Evolutionary conservation across 2,113 vertebrate species (phyloP).

Genomic region (Pelecanoides urinatrix): DNA sequence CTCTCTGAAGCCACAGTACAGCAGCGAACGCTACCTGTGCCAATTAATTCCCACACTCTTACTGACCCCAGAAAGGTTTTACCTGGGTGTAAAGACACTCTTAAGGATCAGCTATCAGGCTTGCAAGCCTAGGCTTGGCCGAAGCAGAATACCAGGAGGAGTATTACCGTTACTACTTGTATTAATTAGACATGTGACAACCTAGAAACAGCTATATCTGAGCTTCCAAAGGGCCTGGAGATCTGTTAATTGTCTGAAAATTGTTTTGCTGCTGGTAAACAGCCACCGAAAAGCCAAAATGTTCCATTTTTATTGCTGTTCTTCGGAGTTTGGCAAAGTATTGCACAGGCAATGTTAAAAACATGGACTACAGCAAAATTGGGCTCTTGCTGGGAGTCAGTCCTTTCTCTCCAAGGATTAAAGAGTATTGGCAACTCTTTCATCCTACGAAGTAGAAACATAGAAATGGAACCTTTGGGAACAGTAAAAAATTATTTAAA

Average conservation of each 20-base stretch:
- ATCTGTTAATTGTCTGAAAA: conserved; percentile 19
- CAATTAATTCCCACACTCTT: not conserved
- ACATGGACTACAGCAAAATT: not conserved
- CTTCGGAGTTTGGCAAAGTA: not conserved
- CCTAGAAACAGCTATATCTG: not conserved
- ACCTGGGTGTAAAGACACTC: not conserved
- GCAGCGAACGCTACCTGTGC: rapidly evolving
- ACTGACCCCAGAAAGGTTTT: not conserved
- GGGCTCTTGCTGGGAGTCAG: not conserved
- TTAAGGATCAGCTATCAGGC: not conserved
- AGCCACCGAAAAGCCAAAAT: not conserved
- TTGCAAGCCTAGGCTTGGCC: not conserved
- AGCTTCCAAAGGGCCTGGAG: not conserved
- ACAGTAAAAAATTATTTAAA: not conserved
- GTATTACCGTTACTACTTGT: not conserved
- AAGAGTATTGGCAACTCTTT: not conserved
- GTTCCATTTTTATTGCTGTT: not conserved
- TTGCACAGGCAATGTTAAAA: not conserved
- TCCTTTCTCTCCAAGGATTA: not conserved
- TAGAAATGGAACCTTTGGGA: not conserved
- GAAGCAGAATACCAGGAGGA: not conserved
- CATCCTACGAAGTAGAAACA: not conserved
- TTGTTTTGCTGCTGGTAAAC: not conserved
- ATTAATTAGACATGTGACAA: not conserved
- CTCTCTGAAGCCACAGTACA: not conserved